phyloP scores from a whole-genome alignment of 2,113 vertebrate genomes.

The Ceyx melanurus region DNA sequence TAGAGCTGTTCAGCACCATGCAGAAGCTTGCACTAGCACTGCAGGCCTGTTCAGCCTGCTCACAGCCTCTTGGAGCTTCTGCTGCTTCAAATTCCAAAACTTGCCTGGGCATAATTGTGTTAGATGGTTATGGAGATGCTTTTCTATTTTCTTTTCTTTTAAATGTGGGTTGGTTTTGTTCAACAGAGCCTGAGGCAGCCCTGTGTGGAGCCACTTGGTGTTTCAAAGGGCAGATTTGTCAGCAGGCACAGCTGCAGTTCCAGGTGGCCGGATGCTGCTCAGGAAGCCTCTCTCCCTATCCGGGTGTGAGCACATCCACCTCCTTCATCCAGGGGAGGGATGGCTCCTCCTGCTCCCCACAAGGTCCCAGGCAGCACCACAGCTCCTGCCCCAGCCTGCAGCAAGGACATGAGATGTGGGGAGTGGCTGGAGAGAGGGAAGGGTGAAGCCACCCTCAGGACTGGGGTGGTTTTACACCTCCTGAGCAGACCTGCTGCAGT shows the following conservation, averaged over 20 bases:
- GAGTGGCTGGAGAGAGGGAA: neutral
- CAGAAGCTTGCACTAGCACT: neutral
- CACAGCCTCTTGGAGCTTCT: neutral
- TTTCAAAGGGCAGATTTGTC: neutral
- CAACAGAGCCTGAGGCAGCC: neutral
- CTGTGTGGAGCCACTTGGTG: fast-evolving
- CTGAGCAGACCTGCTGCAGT: neutral
- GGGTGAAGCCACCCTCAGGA: neutral
- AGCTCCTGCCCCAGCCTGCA: slow-evolving; percentile 71
- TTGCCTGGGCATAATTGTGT: neutral
- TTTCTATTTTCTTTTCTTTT: neutral
- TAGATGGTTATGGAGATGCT: neutral
- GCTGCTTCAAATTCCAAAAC: neutral
- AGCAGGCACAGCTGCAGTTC: neutral
- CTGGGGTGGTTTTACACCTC: neutral
- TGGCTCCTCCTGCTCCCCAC: slow-evolving; percentile 82
- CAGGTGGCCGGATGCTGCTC: neutral
- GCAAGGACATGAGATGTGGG: neutral
- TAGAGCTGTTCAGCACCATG: neutral
- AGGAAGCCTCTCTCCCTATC: neutral
- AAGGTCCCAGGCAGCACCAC: slow-evolving; percentile 79
- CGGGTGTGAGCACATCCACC: slow-evolving; percentile 54
- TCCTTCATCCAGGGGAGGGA: slow-evolving; percentile 80
- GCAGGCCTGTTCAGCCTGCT: neutral
- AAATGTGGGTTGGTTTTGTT: neutral